Percentiles rank a stretch among this genome's conserved stretches.
phyloP scores from a whole-genome alignment of 2,888 invertebrate species.

The Aradus depressus region DNA sequence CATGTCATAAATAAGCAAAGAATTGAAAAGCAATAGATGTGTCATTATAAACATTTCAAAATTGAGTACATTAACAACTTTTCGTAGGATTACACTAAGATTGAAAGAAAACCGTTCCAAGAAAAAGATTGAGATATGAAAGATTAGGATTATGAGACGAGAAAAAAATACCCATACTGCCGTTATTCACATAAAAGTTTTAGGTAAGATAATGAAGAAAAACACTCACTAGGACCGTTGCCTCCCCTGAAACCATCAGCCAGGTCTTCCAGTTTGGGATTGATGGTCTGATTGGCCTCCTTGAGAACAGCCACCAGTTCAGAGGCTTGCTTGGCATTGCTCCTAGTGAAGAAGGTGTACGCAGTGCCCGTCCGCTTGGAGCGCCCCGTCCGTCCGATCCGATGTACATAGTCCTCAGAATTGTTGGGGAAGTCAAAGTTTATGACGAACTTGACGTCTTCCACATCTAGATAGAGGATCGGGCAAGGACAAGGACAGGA shows the following conservation, averaged over 20 bases:
- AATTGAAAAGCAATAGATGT: too few species aligned
- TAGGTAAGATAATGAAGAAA: neutral
- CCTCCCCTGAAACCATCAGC: conserved; percentile 33
- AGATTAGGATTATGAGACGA: too few species aligned
- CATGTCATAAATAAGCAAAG: neutral
- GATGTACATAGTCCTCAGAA: conserved; percentile 61
- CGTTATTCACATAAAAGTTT: too few species aligned
- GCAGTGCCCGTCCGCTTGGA: conserved; percentile 61
- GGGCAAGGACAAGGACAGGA: conserved; percentile 2
- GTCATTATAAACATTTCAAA: too few species aligned
- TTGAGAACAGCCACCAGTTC: conserved; percentile 84
- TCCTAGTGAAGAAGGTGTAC: conserved; percentile 88
- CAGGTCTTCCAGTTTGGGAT: conserved; percentile 51
- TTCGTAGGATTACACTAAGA: too few species aligned
- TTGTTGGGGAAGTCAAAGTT: conserved; percentile 61
- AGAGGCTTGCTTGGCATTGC: conserved; percentile 79
- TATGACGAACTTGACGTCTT: conserved; percentile 61
- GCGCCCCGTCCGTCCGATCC: conserved; percentile 58
- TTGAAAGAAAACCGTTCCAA: too few species aligned
- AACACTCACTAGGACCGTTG: conserved; percentile 14
- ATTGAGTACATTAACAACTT: too few species aligned
- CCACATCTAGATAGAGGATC: conserved; percentile 56
- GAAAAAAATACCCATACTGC: too few species aligned
- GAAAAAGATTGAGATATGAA: too few species aligned
- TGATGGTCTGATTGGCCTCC: conserved; percentile 90